A percentile compares a stretch with the other conserved stretches of the same genome.
Evolutionary conservation across 1,140 invertebrate genomes (phyloP).

Genomic region (Heterodera carotae): DNA sequence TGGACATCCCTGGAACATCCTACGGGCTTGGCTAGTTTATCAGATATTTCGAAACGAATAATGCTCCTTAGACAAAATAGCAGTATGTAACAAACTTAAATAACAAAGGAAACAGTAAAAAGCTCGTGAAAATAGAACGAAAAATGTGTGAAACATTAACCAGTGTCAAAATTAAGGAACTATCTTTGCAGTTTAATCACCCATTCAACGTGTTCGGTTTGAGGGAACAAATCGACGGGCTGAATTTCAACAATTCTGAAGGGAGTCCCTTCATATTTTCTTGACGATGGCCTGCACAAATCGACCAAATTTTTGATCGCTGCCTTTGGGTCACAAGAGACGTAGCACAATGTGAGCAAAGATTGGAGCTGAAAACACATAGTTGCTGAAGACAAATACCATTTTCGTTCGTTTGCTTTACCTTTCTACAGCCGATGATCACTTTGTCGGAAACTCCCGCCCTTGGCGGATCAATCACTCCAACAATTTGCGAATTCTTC

Average conservation of each 20-base stretch:
- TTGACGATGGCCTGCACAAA: constrained; percentile 74
- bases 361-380: constrained; percentile 69
- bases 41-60: too few species aligned
- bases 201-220: constrained; percentile 63
- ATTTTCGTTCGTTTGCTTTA: constrained; percentile 16
- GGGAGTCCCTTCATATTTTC: constrained; percentile 72
- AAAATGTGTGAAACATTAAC: too few species aligned
- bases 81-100: too few species aligned
- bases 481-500: constrained; percentile 74
- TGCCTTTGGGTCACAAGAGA: constrained; percentile 84
- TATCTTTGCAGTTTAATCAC: constrained; percentile 49
- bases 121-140: neutral
- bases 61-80: too few species aligned
- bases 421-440: constrained; percentile 56
- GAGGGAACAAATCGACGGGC: constrained; percentile 64
- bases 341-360: constrained; percentile 81
- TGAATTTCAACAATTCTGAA: constrained; percentile 55
- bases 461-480: constrained; percentile 92
- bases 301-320: constrained; percentile 88
- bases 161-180: too few species aligned
- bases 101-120: too few species aligned
- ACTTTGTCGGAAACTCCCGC: constrained; percentile 61
- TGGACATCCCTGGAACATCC: too few species aligned
- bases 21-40: too few species aligned
- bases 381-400: too few species aligned